phyloP scores from a whole-genome alignment of 1,140 invertebrate genomes.

The Ladona fulva region DNA sequence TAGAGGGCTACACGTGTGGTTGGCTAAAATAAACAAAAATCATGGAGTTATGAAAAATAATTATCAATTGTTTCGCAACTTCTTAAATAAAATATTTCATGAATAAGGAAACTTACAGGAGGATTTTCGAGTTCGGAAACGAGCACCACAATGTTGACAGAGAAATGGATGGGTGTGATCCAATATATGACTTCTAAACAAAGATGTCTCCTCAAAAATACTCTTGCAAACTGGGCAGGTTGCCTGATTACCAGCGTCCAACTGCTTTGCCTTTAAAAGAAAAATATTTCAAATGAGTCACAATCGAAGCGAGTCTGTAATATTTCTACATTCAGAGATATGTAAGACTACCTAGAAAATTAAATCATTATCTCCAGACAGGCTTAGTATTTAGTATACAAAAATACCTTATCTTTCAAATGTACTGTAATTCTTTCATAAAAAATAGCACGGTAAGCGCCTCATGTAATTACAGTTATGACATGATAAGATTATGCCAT shows the following conservation, averaged over 20 bases:
- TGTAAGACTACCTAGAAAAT: background rate
- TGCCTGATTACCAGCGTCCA: constrained; percentile 26
- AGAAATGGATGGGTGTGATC: constrained; percentile 35
- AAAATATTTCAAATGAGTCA: background rate
- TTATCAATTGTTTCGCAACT: background rate
- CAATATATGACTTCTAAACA: constrained; percentile 32
- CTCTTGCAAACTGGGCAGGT: constrained; percentile 31
- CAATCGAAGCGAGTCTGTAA: background rate
- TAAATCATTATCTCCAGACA: no score
- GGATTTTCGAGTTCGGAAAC: constrained; percentile 27
- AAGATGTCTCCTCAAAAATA: constrained; percentile 21
- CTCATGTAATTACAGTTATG: no score
- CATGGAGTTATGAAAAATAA: background rate
- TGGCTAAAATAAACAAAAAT: background rate
- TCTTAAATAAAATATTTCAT: background rate
- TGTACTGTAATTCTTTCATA: no score
- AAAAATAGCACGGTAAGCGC: no score
- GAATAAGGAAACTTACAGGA: background rate
- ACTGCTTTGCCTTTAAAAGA: constrained; percentile 20
- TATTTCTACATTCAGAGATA: background rate
- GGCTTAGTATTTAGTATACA: no score
- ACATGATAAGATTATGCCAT: no score
- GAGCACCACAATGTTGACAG: constrained; percentile 34
- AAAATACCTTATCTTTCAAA: no score
- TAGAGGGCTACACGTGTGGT: constrained; percentile 14